Base-by-base conservation (phyloP, 2,113 vertebrate species). In the Bubo bubo region DNA sequence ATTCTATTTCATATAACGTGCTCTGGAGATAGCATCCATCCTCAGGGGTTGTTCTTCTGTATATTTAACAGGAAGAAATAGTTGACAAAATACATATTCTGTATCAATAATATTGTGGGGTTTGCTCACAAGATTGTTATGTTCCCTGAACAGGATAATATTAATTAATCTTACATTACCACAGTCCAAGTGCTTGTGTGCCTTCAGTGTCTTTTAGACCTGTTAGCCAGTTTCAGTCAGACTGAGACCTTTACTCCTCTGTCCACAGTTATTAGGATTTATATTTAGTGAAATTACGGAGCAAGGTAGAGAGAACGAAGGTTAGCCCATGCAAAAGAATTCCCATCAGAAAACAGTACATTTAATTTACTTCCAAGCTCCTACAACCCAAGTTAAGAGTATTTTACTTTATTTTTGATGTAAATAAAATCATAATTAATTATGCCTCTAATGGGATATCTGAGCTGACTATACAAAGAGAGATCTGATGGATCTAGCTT, bases 81-180 rank as follows among this genome's bases (percentile, higher is more conserved):
- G 43, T 56, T 1, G 4, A 47, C 39, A 85, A 83, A 91, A 47
- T 72, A 19, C 20, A 34, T 82, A 5, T 1, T 28, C 12, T 30
- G 5, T 45, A 52, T 43, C 35, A 84, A 16, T 43, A 47, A 35
- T 55, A 41, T 1, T 15, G 27, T 6, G 1, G 1, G 1, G 26
- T 90, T 89, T 86, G 12, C 23, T 82, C 39, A 62, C 3, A 52
- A 56, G 34, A 43, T 21, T 3, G 0, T 47, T 86, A 16, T 5
- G 2, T 73, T 74, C 8, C 77, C 20, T 60, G 20, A 73, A 59
- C 9, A 77, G 34, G 66, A 68, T 73, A 60, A 37, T 22, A 64
- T 20, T 62, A 58, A 37, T 75, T 56, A 45, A 58, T 32, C 28
- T 62, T 64, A 9, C 9, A 49, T 53, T 19, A 79, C 20, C n/a